Conservation (phyloP, 2,888 invertebrate genomes). For the Protonemura montana region DNA sequence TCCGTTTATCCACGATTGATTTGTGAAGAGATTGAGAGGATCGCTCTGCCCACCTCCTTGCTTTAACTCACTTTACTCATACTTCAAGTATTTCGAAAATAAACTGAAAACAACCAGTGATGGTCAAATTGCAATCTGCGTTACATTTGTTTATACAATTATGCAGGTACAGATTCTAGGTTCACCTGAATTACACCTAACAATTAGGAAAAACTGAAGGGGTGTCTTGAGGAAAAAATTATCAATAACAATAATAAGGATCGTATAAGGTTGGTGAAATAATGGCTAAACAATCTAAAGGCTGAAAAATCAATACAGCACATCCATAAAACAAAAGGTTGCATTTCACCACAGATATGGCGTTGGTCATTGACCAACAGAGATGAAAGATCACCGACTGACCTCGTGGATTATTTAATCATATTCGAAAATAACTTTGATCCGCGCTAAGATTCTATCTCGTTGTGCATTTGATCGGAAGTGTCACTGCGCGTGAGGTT, state of each 20-base stretch:
- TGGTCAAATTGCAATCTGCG: no score
- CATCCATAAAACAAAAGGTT: not conserved
- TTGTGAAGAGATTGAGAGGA: not conserved
- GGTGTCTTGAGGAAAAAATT: no score
- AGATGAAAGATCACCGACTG: not conserved
- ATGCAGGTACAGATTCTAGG: no score
- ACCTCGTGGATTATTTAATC: slow-evolving; percentile 7
- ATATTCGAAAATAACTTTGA: not conserved
- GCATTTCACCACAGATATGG: not conserved
- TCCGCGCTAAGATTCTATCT: not conserved
- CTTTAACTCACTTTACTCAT: not conserved
- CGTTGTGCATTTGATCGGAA: not conserved
- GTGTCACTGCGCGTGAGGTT: not conserved
- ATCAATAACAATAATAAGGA: no score
- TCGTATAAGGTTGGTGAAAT: no score
- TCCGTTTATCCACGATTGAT: not conserved
- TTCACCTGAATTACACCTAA: no score
- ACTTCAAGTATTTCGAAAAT: no score
- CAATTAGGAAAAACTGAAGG: no score
- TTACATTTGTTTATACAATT: no score
- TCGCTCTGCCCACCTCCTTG: not conserved
- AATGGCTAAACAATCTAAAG: no score
- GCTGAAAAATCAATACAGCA: no score
- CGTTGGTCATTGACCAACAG: slow-evolving; percentile 4
- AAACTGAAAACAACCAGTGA: no score